Conservation (phyloP, 2,888 invertebrate genomes). For the Crocallis elinguaria region DNA sequence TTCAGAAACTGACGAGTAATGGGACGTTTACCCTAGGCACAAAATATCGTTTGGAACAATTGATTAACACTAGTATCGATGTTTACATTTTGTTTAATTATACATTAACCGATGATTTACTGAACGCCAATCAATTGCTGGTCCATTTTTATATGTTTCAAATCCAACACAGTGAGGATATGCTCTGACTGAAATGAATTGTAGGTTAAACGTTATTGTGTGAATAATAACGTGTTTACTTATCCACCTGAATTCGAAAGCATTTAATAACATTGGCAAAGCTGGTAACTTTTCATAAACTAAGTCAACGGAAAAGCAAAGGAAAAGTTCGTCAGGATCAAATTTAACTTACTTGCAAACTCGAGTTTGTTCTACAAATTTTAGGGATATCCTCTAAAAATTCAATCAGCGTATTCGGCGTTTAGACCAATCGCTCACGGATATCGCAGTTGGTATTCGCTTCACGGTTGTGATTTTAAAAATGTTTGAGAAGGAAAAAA, state of each 20-base stretch:
- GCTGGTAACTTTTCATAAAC: constrained; percentile 9
- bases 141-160: neutral
- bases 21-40: no score
- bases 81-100: no score
- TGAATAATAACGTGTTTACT: no score
- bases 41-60: no score
- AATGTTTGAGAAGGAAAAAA: constrained; percentile 53
- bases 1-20: no score
- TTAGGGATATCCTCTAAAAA: constrained; percentile 15
- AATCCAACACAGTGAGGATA: neutral
- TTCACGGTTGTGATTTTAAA: constrained; percentile 41
- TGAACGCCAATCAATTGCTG: neutral
- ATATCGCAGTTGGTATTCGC: constrained; percentile 32
- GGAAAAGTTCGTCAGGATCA: constrained; percentile 19
- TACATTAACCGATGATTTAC: no score
- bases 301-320: constrained; percentile 20
- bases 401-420: constrained; percentile 20
- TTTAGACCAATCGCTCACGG: constrained; percentile 11
- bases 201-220: no score
- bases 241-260: no score
- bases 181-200: constrained; percentile 8
- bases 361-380: constrained; percentile 11
- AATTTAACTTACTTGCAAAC: constrained; percentile 15
- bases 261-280: no score
- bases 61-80: no score